Evolutionary conservation across 2,797 vertebrate genomes (phyloP).

Genomic region (Spinibarbus caldwelli): DNA sequence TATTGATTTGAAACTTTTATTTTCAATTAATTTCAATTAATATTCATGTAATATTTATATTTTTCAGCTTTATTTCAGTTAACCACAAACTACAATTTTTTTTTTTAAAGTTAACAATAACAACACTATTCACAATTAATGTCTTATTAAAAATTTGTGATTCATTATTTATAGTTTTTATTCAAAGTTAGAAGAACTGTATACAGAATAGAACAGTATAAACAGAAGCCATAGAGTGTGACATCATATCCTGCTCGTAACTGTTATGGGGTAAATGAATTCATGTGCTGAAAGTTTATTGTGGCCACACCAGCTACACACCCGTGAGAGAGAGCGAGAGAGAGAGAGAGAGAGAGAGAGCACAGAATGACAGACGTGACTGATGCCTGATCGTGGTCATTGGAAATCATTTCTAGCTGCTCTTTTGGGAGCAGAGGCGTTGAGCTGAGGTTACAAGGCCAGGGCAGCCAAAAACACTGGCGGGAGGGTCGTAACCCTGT

Average conservation of each 20-base stretch:
- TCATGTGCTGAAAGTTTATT: not conserved
- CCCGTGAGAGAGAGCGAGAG: not conserved
- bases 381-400: slow-evolving; percentile 3
- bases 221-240: not conserved
- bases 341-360: slow-evolving; percentile 21
- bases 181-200: not conserved
- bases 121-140: no score
- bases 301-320: not conserved
- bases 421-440: slow-evolving; percentile 5
- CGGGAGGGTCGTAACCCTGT: not conserved
- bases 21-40: no score
- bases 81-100: no score
- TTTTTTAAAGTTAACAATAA: no score
- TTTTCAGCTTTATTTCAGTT: no score
- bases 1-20: no score
- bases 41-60: no score
- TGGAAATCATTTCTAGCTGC: slow-evolving; percentile 28
- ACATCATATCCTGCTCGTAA: not conserved
- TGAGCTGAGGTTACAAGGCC: slow-evolving; percentile 40
- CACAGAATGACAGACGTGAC: slow-evolving; percentile 37
- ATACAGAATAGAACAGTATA: not conserved
- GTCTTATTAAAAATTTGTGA: not conserved
- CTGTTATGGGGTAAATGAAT: not conserved
- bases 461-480: slow-evolving; percentile 33
- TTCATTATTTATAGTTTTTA: not conserved